These are phyloP conservation scores for Galeopsomyia nigrocyanea DNA, from an alignment of 2,888 invertebrate species.

Conservation along the genomic window DNA sequence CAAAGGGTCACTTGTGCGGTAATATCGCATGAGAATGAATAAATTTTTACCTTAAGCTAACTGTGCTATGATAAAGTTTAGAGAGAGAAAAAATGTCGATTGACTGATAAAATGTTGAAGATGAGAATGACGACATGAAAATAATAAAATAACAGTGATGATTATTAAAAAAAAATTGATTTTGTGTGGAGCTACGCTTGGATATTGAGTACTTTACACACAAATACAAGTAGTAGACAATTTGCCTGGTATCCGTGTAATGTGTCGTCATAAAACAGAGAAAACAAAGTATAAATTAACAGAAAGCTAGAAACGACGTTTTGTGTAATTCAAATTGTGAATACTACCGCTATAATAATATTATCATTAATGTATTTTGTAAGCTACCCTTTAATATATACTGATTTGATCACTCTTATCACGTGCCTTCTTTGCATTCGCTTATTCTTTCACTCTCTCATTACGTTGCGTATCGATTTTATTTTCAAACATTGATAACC, in stretches of 20 bases:
- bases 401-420: constrained; percentile 47
- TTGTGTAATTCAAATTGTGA: constrained; percentile 55
- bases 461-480: too few relatives aligned
- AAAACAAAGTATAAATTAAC: constrained; percentile 39
- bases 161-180: constrained; percentile 52
- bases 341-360: constrained; percentile 52
- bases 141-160: constrained; percentile 50
- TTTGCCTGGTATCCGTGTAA: constrained; percentile 61
- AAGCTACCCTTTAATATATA: constrained; percentile 56
- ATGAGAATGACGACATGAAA: constrained; percentile 25
- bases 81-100: constrained; percentile 1
- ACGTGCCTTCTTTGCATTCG: constrained; percentile 27
- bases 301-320: constrained; percentile 47
- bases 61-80: constrained; percentile 33
- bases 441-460: constrained; percentile 5
- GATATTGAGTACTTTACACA: constrained; percentile 62
- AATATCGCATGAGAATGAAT: constrained; percentile 28
- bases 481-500: too few relatives aligned
- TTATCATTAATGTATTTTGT: constrained; percentile 58
- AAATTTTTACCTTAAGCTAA: constrained; percentile 40
- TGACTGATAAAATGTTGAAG: constrained; percentile 31
- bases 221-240: constrained; percentile 64
- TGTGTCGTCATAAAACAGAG: constrained; percentile 51
- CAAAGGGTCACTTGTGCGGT: constrained; percentile 26
- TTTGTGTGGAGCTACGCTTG: constrained; percentile 62